These are phyloP conservation scores for Drosophila neotestacea DNA, from an alignment of 2,888 invertebrate species.

Conservation along the genomic window DNA sequence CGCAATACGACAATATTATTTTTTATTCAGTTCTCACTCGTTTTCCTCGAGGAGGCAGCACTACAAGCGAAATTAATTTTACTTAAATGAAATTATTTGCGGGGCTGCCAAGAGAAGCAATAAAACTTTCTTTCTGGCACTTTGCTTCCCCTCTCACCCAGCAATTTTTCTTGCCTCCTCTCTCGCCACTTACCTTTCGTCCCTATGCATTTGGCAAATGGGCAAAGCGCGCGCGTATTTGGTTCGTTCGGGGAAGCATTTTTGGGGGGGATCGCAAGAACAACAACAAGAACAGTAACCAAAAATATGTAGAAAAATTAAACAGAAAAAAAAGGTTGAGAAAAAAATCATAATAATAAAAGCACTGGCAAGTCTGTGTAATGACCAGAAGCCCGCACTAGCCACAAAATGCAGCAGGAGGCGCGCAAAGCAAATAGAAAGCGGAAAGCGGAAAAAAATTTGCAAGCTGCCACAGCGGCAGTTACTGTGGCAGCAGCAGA, in stretches of 20 bases:
- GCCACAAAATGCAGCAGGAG: conserved; percentile 57
- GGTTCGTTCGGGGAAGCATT: conserved; percentile 10
- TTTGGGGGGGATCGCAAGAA: conserved; percentile 41
- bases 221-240: conserved; percentile 25
- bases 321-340: conserved; percentile 51
- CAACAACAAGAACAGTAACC: conserved; percentile 50
- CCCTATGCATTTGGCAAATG: conserved; percentile 61
- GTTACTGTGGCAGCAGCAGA: conserved; percentile 17
- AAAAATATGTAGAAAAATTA: conserved; percentile 71
- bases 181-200: conserved; percentile 71
- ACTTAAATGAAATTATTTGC: conserved; percentile 70
- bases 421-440: conserved; percentile 58
- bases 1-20: conserved; percentile 63
- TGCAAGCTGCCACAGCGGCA: conserved; percentile 26
- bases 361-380: conserved; percentile 63
- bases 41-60: conserved; percentile 31
- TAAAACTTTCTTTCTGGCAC: conserved; percentile 65
- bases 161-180: not conserved
- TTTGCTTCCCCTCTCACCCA: conserved; percentile 11
- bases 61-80: conserved; percentile 71
- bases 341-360: conserved; percentile 70
- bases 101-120: conserved; percentile 59
- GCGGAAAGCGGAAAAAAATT: conserved; percentile 25
- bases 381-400: conserved; percentile 68
- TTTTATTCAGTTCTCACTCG: conserved; percentile 38